Conservation (phyloP, 2,113 vertebrate genomes). For the Gopherus evgoodei region DNA sequence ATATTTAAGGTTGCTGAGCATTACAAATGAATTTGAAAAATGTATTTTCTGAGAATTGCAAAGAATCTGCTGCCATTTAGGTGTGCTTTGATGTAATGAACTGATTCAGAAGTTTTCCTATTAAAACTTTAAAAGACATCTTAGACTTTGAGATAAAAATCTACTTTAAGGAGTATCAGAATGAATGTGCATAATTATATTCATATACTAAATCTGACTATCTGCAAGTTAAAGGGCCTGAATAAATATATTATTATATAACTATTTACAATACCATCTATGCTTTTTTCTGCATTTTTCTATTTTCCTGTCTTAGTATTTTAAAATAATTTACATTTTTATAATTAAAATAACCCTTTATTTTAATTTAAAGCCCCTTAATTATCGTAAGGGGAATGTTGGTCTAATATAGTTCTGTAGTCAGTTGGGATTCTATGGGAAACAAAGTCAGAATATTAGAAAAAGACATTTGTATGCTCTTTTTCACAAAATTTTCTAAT, state of each 20-base stretch:
- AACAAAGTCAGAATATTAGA: background rate
- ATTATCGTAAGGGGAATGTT: background rate
- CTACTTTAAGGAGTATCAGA: background rate
- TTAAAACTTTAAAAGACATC: background rate
- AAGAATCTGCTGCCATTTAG: background rate
- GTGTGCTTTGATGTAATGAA: background rate
- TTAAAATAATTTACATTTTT: background rate
- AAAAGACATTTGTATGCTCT: background rate
- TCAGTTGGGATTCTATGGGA: background rate
- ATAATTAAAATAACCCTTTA: background rate
- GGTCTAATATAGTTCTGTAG: background rate
- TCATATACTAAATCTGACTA: slow-evolving; percentile 1
- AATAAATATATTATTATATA: background rate
- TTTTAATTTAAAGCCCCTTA: background rate
- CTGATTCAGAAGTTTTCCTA: background rate
- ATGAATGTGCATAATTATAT: background rate
- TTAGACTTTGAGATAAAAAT: slow-evolving; percentile 7
- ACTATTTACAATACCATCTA: background rate
- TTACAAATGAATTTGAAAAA: background rate
- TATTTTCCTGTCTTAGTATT: background rate
- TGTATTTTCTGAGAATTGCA: background rate
- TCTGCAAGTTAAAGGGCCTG: background rate
- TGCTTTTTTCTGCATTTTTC: background rate
- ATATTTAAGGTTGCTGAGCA: background rate
- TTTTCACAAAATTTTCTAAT: background rate